Evolutionary conservation across 2,888 invertebrate species (phyloP).

Genomic region (Oligia strigilis): DNA sequence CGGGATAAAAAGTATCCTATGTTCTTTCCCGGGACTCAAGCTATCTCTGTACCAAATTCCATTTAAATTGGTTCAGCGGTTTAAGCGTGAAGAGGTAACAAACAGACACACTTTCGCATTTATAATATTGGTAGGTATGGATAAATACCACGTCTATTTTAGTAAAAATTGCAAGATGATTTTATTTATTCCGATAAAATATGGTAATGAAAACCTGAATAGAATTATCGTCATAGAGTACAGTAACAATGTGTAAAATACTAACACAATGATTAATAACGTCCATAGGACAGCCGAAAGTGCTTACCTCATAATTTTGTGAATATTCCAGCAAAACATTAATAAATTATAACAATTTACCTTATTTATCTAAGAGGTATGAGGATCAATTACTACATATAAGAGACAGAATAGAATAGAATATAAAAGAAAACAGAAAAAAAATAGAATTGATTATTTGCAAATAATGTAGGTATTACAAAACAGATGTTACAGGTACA

Average conservation of each 20-base stretch:
- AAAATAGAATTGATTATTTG: background rate
- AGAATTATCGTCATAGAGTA: background rate
- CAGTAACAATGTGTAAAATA: background rate
- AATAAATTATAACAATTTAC: background rate
- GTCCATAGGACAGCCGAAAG: too few relatives aligned
- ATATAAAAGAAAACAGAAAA: background rate
- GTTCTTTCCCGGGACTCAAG: too few relatives aligned
- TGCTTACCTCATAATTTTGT: slow-evolving; percentile 4
- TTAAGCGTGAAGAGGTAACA: too few relatives aligned
- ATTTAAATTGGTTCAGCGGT: too few relatives aligned
- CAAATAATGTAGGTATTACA: background rate
- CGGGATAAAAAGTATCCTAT: too few relatives aligned
- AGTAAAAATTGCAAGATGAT: background rate
- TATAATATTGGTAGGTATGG: too few relatives aligned
- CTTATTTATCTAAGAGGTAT: background rate
- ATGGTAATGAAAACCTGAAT: background rate
- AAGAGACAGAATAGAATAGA: too few relatives aligned
- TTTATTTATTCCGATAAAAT: background rate
- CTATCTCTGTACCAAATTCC: too few relatives aligned
- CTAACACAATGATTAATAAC: too few relatives aligned
- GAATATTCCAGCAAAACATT: background rate
- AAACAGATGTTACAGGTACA: background rate
- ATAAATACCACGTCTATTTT: background rate
- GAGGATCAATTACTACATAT: background rate
- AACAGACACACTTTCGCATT: too few relatives aligned